These are phyloP conservation scores for Speoplatyrhinus poulsoni DNA, from an alignment of 2,113 vertebrate genomes.

Conservation along the genomic window DNA sequence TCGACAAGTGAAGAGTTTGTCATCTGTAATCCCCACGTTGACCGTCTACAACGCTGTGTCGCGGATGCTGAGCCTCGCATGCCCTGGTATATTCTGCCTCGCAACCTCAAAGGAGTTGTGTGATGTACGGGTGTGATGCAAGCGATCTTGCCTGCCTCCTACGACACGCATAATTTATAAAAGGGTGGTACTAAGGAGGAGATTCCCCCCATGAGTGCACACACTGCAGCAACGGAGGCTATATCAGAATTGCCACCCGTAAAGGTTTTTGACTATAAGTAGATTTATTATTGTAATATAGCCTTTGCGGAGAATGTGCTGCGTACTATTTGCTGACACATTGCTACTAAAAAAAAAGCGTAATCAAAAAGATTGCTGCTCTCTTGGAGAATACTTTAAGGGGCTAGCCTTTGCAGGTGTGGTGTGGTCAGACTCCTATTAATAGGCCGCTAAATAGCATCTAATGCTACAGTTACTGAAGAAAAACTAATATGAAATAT, in stretches of 20 bases:
- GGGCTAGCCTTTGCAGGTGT: no score
- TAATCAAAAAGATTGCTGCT: no score
- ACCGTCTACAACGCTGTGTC: neutral
- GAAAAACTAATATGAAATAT: no score
- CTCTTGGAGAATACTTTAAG: no score
- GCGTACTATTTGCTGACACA: no score
- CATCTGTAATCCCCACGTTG: neutral
- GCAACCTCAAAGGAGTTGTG: constrained; percentile 37
- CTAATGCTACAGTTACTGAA: no score
- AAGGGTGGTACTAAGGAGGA: constrained; percentile 64
- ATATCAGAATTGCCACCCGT: neutral
- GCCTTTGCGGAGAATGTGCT: no score
- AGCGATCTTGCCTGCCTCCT: constrained; percentile 38
- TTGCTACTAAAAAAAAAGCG: no score
- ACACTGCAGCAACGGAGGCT: neutral
- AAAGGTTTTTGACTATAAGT: no score
- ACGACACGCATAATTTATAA: constrained; percentile 42
- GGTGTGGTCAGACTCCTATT: no score
- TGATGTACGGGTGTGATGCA: constrained; percentile 11
- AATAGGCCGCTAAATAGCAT: no score
- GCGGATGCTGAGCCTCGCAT: constrained; percentile 34
- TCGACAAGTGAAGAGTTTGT: neutral
- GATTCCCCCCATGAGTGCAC: constrained; percentile 47
- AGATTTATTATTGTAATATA: no score
- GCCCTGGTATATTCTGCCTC: constrained; percentile 33